Conservation (phyloP, 2,888 invertebrate genomes). For the Orthonychiurus folsomi region DNA sequence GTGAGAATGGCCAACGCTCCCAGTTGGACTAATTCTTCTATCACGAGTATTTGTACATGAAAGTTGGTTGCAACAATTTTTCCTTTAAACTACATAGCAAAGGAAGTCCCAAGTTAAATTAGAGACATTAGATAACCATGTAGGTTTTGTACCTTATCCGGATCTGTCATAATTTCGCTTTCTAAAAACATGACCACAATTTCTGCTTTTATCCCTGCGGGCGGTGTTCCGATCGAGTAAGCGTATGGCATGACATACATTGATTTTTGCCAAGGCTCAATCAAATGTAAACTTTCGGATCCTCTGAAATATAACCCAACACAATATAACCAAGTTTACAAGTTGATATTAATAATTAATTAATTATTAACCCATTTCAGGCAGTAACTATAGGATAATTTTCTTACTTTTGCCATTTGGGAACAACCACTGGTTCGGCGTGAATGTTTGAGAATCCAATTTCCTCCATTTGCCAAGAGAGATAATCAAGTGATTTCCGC, state of each 20-base stretch:
- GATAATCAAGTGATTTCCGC: background rate
- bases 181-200: slow-evolving; percentile 46
- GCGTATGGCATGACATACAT: slow-evolving; percentile 45
- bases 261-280: slow-evolving; percentile 42
- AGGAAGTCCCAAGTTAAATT: too few relatives aligned
- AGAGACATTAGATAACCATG: too few relatives aligned
- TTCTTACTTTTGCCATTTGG: background rate
- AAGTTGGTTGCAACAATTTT: slow-evolving; percentile 47
- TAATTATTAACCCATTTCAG: too few relatives aligned
- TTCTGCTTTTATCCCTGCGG: slow-evolving; percentile 43
- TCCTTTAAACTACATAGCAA: slow-evolving; percentile 42
- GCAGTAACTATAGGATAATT: too few relatives aligned
- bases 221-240: slow-evolving; percentile 37
- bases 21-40: slow-evolving; percentile 47
- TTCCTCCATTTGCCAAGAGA: background rate
- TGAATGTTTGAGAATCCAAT: background rate
- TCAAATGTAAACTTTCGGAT: slow-evolving; percentile 42
- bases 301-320: slow-evolving; percentile 42
- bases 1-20: too few relatives aligned
- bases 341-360: too few relatives aligned
- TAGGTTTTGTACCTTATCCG: too few relatives aligned
- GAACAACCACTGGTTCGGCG: background rate
- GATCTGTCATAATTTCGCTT: too few relatives aligned
- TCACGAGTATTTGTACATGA: too few relatives aligned
- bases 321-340: too few relatives aligned